These are phyloP conservation scores for Xestia ashworthii DNA, from an alignment of 2,888 invertebrate species.

Conservation along the genomic window DNA sequence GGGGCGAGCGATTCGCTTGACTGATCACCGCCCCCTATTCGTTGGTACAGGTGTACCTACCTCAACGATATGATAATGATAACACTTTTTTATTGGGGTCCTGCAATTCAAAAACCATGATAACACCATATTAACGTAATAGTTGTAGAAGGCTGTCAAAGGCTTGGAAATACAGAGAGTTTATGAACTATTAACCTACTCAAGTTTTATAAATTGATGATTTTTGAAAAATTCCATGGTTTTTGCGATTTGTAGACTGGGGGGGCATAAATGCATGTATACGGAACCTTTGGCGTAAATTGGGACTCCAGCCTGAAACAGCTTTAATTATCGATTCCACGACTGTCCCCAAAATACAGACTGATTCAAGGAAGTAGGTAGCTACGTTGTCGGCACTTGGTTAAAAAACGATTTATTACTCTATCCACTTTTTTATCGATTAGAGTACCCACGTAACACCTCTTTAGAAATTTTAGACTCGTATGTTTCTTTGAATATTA, in stretches of 20 bases:
- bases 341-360: constrained; percentile 22
- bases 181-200: background rate
- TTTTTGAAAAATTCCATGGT: background rate
- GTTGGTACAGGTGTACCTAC: constrained; percentile 60
- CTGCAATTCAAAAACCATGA: constrained; percentile 11
- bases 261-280: background rate
- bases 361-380: constrained; percentile 20
- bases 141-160: background rate
- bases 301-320: constrained; percentile 12
- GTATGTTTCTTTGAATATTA: background rate
- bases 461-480: background rate
- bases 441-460: no score
- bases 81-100: constrained; percentile 69
- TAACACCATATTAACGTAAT: background rate
- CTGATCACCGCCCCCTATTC: constrained; percentile 75
- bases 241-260: background rate
- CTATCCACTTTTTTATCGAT: constrained; percentile 16
- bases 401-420: constrained; percentile 24
- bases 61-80: constrained; percentile 69
- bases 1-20: constrained; percentile 79
- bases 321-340: constrained; percentile 47
- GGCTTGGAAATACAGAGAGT: background rate
- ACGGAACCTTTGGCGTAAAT: constrained; percentile 27
- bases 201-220: background rate
- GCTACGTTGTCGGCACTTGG: background rate